These are phyloP conservation scores for Crenuchus spilurus DNA, from an alignment of 2,797 vertebrate genomes.

Conservation along the genomic window DNA sequence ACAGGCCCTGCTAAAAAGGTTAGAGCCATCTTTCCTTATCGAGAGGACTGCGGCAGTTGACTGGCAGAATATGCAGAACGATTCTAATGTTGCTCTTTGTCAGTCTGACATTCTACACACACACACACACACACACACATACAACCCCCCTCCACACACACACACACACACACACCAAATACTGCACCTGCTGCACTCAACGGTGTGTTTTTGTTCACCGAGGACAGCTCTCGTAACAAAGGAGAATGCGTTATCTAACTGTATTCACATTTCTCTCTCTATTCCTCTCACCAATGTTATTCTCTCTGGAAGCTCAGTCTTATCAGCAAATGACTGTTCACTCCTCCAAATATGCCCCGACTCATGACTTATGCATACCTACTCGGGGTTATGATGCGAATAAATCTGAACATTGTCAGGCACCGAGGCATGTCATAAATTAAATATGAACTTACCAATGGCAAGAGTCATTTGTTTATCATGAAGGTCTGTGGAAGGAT, in stretches of 20 bases:
- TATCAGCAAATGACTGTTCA: slow-evolving; percentile 52
- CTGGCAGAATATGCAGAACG: slow-evolving; percentile 40
- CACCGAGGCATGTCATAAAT: slow-evolving; percentile 44
- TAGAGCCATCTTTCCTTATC: slow-evolving; percentile 53
- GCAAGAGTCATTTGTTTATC: slow-evolving; percentile 51
- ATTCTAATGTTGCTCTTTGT: slow-evolving; percentile 39
- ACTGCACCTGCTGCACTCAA: background rate
- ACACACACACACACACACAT: background rate
- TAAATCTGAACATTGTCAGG: slow-evolving; percentile 57
- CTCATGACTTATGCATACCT: slow-evolving; percentile 61
- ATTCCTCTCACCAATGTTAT: slow-evolving; percentile 36
- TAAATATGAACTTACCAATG: slow-evolving; percentile 46
- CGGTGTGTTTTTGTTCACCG: slow-evolving; percentile 26
- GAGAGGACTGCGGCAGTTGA: slow-evolving; percentile 20
- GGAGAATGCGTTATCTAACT: slow-evolving; percentile 46
- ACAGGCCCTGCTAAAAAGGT: slow-evolving; percentile 52
- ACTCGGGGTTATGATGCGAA: slow-evolving; percentile 53
- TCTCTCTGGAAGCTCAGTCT: slow-evolving; percentile 49
- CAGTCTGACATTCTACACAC: slow-evolving; percentile 14
- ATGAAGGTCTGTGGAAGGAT: slow-evolving; percentile 33
- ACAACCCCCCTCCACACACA: background rate
- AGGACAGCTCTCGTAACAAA: slow-evolving; percentile 46
- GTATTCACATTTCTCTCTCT: slow-evolving; percentile 39
- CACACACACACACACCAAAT: background rate
- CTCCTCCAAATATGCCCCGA: slow-evolving; percentile 44